phyloP scores from a whole-genome alignment of 53 echinoderm and acorn worm genomes.

The Paracentrotus lividus region DNA sequence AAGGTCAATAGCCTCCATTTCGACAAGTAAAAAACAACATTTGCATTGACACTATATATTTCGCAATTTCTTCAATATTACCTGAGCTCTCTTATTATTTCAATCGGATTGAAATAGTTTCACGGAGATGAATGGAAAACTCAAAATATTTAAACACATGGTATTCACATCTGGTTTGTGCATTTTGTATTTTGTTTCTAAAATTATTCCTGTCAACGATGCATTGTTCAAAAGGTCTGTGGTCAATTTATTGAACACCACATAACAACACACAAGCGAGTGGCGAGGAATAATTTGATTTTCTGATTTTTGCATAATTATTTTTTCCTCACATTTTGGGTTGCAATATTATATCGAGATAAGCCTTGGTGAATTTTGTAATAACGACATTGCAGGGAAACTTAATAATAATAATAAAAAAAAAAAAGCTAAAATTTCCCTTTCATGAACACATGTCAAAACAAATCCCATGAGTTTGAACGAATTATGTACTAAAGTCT shows the following conservation, averaged over 20 bases:
- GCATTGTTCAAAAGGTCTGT: not conserved
- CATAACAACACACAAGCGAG: not conserved
- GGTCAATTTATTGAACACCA: constrained; percentile 9
- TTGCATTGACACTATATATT: not conserved
- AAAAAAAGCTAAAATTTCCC: no score
- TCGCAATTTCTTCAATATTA: not conserved
- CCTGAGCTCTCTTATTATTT: not conserved
- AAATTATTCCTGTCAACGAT: not conserved
- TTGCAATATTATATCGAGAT: not conserved
- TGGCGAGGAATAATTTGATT: constrained; percentile 9
- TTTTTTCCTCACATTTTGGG: not conserved
- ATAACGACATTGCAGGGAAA: no score
- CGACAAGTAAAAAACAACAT: not conserved
- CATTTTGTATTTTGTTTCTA: not conserved
- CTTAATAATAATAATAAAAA: no score
- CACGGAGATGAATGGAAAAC: not conserved
- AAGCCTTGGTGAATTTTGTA: not conserved
- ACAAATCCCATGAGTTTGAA: no score
- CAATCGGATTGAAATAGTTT: not conserved
- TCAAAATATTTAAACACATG: not conserved
- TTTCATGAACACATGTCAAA: no score
- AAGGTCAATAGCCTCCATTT: not conserved
- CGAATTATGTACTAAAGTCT: no score
- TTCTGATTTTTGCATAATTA: not conserved
- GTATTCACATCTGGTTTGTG: not conserved